Conservation (phyloP, 2,113 vertebrate species). For the Tragelaphus strepsiceros region DNA sequence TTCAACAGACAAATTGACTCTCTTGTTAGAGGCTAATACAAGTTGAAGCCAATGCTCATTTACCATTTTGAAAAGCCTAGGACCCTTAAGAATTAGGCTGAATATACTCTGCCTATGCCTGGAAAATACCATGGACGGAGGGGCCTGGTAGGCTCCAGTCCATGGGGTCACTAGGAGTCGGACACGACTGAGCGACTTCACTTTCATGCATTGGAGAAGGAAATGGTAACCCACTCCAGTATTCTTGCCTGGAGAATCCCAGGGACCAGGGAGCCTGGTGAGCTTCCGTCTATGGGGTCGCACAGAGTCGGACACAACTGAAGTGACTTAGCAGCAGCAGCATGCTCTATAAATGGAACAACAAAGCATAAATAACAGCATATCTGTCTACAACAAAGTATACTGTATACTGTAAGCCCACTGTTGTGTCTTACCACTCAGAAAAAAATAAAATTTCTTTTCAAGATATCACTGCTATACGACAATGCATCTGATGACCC, state of each 20-base stretch:
- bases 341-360: neutral
- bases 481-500: neutral
- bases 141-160: too few relatives aligned
- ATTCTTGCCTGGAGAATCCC: too few relatives aligned
- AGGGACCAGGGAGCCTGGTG: too few relatives aligned
- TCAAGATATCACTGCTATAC: neutral
- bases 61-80: neutral
- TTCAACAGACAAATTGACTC: neutral
- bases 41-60: neutral
- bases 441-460: neutral
- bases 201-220: too few relatives aligned
- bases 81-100: neutral
- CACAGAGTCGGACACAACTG: too few relatives aligned
- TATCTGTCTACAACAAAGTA: neutral
- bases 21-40: neutral
- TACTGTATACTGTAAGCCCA: neutral
- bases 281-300: too few relatives aligned
- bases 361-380: neutral
- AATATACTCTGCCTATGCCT: neutral
- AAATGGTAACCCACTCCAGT: too few relatives aligned
- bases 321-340: too few relatives aligned
- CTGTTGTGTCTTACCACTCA: neutral
- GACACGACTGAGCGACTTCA: too few relatives aligned
- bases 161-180: too few relatives aligned
- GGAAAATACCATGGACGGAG: too few relatives aligned